Base-by-base conservation (phyloP, 2,888 invertebrate species). In the Stenoptilia bipunctidactyla region DNA sequence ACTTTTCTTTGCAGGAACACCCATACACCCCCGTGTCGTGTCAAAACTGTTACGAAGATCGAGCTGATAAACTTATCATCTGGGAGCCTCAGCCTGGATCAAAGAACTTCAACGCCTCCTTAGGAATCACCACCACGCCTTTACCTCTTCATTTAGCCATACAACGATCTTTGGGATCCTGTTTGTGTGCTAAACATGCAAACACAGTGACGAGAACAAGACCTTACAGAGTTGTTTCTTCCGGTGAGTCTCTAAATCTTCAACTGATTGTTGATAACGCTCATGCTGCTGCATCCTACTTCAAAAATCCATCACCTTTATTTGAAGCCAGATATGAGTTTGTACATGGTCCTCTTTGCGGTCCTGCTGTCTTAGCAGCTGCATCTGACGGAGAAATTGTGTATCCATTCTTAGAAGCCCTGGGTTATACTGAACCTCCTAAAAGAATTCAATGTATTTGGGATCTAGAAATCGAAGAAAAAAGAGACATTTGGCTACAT, bases 321-420 rank as follows among this genome's bases (percentile, higher is more conserved):
- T 95, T 96, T 60, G 92, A 94, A 66, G 96, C 95, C 0, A 87
- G 88, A 3, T 96, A 93, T 62, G 93, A 94, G 62, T 96, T 96
- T 58, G 93, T 94, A 1, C 95, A 96, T 53, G 94, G 94, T 1
- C 94, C 94, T 0, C 76, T 94, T 1, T 95, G 95, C 60, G 95
- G 95, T 0, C 93, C 94, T 0, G 90, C 94, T 0, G 88, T 92
- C 2, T 72, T 94, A 36, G 90, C 91, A 5, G 92, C 94, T 0
- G 88, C 90, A 0, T 90, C 92, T 1, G 94, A 94, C 54, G 94
- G 94, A 0, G 93, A 94, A 66, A 90, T 94, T n/a, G 90, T 92
- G 15, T 94, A 93, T 58, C 94, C 94, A 0, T 92, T 91, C 58
- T 89, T 93, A 62, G 93, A 93, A 66, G 93, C 93, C 0, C 77